phyloP scores from a whole-genome alignment of 2,113 vertebrate species.

The Nestor notabilis region DNA sequence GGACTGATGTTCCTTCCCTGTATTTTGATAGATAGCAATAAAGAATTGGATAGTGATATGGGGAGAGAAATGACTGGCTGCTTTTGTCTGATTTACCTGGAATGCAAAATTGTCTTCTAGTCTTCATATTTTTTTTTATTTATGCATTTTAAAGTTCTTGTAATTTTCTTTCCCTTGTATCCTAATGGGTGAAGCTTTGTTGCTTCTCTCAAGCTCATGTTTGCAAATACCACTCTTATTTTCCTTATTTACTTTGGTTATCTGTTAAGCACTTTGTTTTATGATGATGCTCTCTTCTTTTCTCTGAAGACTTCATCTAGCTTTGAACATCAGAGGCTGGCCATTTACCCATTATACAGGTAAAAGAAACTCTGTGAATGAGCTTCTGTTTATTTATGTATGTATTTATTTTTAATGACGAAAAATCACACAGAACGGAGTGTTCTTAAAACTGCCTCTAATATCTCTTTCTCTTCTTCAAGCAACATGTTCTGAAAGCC shows the following conservation, averaged over 20 bases:
- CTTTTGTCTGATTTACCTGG: not conserved
- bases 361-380: not conserved
- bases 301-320: not conserved
- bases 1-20: not conserved
- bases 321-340: not conserved
- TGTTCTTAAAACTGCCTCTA: not conserved
- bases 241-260: not conserved
- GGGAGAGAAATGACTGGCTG: not conserved
- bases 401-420: not conserved
- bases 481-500: not conserved
- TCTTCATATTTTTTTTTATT: not conserved
- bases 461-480: not conserved
- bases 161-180: not conserved
- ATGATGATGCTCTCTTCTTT: not conserved
- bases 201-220: not conserved
- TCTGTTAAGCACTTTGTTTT: not conserved
- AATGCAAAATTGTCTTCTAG: not conserved
- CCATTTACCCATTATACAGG: not conserved
- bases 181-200: not conserved
- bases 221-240: not conserved
- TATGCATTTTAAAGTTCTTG: not conserved
- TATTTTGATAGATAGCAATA: not conserved
- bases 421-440: not conserved
- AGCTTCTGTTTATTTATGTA: not conserved
- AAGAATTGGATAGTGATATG: not conserved